Conservation (phyloP, 2,797 vertebrate species). For the Stomatorhinus walkeri region DNA sequence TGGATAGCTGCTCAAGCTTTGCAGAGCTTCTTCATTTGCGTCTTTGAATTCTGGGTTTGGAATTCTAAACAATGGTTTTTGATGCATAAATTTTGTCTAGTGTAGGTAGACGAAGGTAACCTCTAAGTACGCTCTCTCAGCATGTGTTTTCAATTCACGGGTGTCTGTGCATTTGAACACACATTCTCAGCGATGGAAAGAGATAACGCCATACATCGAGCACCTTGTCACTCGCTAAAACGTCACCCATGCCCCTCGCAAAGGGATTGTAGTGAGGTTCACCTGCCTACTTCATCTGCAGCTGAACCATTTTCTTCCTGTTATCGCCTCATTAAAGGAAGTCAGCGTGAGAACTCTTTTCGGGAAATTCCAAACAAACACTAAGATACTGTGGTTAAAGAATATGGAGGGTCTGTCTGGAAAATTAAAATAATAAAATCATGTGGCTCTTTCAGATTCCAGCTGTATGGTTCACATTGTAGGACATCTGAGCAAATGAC, state of each 20-base stretch:
- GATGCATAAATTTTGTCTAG: background rate
- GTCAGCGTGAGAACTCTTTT: slow-evolving; percentile 40
- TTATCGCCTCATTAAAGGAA: slow-evolving; percentile 45
- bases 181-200: background rate
- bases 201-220: background rate
- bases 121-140: background rate
- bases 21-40: background rate
- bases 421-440: background rate
- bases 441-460: background rate
- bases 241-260: background rate
- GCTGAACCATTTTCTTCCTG: background rate
- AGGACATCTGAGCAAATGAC: background rate
- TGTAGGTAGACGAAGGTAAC: background rate
- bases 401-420: background rate
- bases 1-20: background rate
- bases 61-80: background rate
- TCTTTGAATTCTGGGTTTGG: background rate
- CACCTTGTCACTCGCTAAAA: background rate
- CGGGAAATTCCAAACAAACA: slow-evolving; percentile 37
- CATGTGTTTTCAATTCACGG: background rate
- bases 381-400: slow-evolving; percentile 18
- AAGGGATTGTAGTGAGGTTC: background rate
- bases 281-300: slow-evolving; percentile 14
- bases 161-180: background rate
- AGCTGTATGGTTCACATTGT: background rate